Percentiles rank a stretch among this genome's conserved stretches.
phyloP scores from a whole-genome alignment of 1,140 invertebrate species.

The Zaprionus nigranus region DNA sequence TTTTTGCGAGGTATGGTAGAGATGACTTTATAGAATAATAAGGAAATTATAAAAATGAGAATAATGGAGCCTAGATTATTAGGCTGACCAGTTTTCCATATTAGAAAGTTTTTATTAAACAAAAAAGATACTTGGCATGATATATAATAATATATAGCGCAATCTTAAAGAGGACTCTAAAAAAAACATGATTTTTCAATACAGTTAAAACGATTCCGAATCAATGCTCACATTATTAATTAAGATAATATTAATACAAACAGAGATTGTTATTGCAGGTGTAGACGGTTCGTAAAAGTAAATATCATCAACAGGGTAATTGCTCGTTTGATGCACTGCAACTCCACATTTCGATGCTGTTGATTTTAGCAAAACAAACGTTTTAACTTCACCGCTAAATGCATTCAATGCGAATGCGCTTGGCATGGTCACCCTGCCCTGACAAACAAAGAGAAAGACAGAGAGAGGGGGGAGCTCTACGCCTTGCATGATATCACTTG shows the following conservation, averaged over 20 bases:
- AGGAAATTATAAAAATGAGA: background rate
- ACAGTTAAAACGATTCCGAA: background rate
- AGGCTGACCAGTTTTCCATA: no score
- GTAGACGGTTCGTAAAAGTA: background rate
- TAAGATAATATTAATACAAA: slow-evolving; percentile 11
- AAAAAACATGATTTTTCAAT: no score
- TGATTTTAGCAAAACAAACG: slow-evolving; percentile 65
- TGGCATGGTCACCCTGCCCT: background rate
- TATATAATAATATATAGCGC: background rate
- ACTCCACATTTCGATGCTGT: slow-evolving; percentile 22
- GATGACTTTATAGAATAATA: no score
- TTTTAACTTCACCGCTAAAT: slow-evolving; percentile 4
- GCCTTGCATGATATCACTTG: background rate
- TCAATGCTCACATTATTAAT: background rate
- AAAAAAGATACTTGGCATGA: no score
- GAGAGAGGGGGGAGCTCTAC: background rate
- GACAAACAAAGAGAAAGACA: background rate
- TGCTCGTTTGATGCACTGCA: background rate
- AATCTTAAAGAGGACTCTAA: background rate
- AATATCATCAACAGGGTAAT: slow-evolving; percentile 7
- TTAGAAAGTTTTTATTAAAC: no score
- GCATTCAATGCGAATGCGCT: background rate
- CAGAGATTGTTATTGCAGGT: slow-evolving; percentile 5
- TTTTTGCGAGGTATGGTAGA: no score
- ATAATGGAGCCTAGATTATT: no score